Base-by-base conservation (phyloP, 1,140 invertebrate species). In the Hypsibius dujardini region DNA sequence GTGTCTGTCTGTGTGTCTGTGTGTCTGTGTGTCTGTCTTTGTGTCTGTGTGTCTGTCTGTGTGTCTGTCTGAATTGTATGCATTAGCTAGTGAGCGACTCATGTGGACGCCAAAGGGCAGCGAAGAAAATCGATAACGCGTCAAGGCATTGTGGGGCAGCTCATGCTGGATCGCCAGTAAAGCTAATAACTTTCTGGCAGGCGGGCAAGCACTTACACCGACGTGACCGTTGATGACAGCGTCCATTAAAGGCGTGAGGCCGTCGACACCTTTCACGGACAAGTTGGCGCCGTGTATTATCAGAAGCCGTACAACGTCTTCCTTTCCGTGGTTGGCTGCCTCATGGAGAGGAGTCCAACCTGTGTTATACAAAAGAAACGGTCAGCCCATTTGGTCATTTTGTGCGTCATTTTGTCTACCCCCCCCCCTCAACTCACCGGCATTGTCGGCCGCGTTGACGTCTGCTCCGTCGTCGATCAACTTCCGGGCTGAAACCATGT, bases 201-300 rank as follows among this genome's bases (percentile, higher is more conserved):
- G n/a, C n/a, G n/a, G n/a, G n/a, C n/a, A n/a, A n/a, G n/a, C n/a
- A n/a, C n/a, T n/a, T 78, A 84, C 84, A 78, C 84, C 80, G 73
- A 76, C 76, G 76, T 86, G 83, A 46, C 80, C 81, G 75, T 83
- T 82, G 69, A 83, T 76, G 28, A 82, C 82, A 46, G 87, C 88
- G 81, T 90, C 88, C 79, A 89, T 87, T 46, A 90, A 80, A 1
- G 88, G 87, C 28, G 87, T 88, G 75, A 87, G 86, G 76, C 87
- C 85, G 76, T 88, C 45, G 15, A 56, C 86, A 59, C 86, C 79
- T 75, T 83, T 83, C 42, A 85, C 86, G 80, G 89, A 88, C 7
- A 88, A 85, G 79, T 87, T 84, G 28, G 88, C 88, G 15, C 87
- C 87, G 76, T 84, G 82, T 69, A 85, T 81, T 71, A 86, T 76